Base-by-base conservation (phyloP, 1,140 invertebrate genomes). In the Sycobia sp. region DNA sequence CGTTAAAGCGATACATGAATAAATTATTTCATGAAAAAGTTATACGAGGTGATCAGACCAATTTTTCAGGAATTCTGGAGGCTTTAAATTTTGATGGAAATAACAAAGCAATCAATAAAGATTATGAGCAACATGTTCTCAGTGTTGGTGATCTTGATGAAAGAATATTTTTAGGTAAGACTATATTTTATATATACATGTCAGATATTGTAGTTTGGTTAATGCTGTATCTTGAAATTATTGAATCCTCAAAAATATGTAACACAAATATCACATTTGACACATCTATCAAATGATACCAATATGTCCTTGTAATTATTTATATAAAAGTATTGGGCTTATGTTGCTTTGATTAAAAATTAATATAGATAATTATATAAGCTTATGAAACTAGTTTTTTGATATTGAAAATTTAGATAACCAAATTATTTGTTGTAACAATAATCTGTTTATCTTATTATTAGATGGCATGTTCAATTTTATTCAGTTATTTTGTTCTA, bases 111-210 rank as follows among this genome's bases (percentile, higher is more conserved):
- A 83, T 98, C 41, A 94, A 92, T 67, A 92, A 89, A 76, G 82
- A 88, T 23, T 98, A 99, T 76, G 96, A 98, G 77, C 90, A 92
- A 65, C 93, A 93, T 80, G 90, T 98, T 36, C 79, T 97, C 13
- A 95, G 88, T 76, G 89, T 91, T 54, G 95, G 95, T 4, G 95
- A 98, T 82, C 96, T 98, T 81, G 96, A 99, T 75, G 97, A 99
- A 81, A 86, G 95, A 74, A 94, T 98, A 75, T 95, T 98, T 82
- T 84, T 92, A 79, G 87, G 90, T 90, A 83, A 84, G 82, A 67
- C 20, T 46, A 46, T 43, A 32, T 32, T 32, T 32, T 32, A 32
- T 32, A 7, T 4, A 7, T 32, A 32, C 11, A 32, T 32, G 11
- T 32, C 29, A n/a, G n/a, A n/a, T 23, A 36, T 38, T 34, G 44